Evolutionary conservation across 92 coral and sea anemone genomes (phyloP).

Genomic region (Epizoanthus rinbou): DNA sequence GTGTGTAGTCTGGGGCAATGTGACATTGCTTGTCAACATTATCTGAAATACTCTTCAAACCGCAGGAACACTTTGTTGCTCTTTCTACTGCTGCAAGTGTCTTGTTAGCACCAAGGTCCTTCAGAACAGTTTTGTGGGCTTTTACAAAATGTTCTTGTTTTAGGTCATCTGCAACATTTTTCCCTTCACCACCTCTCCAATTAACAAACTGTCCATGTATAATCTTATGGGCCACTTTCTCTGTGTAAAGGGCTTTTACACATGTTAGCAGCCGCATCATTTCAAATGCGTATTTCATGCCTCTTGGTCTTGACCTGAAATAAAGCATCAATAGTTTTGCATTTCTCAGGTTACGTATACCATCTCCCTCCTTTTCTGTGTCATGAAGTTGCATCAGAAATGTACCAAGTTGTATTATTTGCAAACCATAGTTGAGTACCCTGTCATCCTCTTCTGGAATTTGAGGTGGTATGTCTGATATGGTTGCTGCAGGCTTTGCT

Average conservation of each 20-base stretch:
- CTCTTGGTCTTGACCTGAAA: constrained; percentile 63
- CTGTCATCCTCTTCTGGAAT: constrained; percentile 50
- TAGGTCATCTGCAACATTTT: constrained; percentile 64
- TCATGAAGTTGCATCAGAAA: constrained; percentile 71
- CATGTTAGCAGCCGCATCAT: constrained; percentile 58
- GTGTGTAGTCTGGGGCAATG: constrained; percentile 49
- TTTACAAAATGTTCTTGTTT: constrained; percentile 68
- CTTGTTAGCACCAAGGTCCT: constrained; percentile 57
- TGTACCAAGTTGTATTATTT: constrained; percentile 56
- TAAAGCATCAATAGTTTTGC: constrained; percentile 66
- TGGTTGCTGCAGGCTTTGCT: constrained; percentile 17
- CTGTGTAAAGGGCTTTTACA: constrained; percentile 56
- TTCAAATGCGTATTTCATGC: constrained; percentile 73
- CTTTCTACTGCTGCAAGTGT: constrained; percentile 58
- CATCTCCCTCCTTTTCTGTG: constrained; percentile 76
- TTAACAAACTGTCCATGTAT: constrained; percentile 67
- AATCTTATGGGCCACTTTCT: constrained; percentile 48
- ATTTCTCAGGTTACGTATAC: constrained; percentile 52
- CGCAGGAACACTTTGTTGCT: constrained; percentile 46
- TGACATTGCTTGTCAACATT: constrained; percentile 48
- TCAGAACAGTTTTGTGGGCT: constrained; percentile 53
- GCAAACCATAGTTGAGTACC: constrained; percentile 63
- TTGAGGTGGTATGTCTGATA: constrained; percentile 31
- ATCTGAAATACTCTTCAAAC: constrained; percentile 35
- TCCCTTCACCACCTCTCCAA: constrained; percentile 67